Percentiles rank a stretch among this genome's conserved stretches.
These are phyloP conservation scores for Knipowitschia caucasica DNA, from an alignment of 2,797 vertebrate genomes.

Conservation along the genomic window DNA sequence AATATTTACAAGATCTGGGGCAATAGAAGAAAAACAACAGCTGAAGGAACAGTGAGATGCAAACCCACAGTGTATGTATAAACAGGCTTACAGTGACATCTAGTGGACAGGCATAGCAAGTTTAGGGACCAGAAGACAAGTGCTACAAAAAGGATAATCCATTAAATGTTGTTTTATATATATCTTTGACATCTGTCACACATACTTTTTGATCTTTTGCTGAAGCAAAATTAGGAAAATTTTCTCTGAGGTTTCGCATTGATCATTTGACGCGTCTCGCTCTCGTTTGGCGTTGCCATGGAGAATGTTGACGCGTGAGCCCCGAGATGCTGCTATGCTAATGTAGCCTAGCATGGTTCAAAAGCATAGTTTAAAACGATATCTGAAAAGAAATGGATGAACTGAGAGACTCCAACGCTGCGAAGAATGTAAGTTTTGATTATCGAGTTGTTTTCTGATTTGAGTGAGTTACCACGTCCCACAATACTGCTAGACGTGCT, in stretches of 20 bases:
- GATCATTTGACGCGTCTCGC: background rate
- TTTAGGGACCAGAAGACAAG: background rate
- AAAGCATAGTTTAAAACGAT: conserved; percentile 12
- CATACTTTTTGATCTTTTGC: background rate
- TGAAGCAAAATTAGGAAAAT: background rate
- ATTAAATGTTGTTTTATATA: background rate
- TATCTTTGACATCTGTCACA: background rate
- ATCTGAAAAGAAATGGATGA: conserved; percentile 77
- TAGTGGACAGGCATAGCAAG: conserved; percentile 9
- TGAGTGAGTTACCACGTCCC: no score
- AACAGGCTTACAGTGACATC: conserved; percentile 53
- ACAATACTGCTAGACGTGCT: no score
- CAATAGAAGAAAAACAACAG: no score
- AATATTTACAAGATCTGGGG: no score
- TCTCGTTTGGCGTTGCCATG: conserved; percentile 54
- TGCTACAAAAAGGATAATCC: background rate
- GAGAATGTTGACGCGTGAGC: conserved; percentile 65
- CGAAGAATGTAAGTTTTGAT: conserved; percentile 73
- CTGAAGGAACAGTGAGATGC: background rate
- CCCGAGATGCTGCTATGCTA: conserved; percentile 68
- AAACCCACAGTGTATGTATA: background rate
- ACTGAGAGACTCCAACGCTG: conserved; percentile 57
- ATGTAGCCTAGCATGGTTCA: conserved; percentile 12
- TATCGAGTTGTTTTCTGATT: no score
- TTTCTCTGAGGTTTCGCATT: no score